Conservation (phyloP, 1,140 invertebrate species). For the Drosophila funebris region DNA sequence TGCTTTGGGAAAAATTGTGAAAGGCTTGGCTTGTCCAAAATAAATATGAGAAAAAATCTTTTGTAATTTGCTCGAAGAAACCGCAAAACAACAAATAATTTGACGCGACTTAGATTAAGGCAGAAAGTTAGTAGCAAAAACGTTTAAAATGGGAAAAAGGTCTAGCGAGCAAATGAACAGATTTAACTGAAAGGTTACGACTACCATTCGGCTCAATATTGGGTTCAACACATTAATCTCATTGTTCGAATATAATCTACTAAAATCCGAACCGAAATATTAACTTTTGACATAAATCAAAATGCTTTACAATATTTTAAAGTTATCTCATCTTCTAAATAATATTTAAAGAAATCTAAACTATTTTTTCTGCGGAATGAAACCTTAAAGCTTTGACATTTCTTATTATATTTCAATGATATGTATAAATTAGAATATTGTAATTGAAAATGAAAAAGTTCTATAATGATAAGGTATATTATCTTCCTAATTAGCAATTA, state of each 20-base stretch:
- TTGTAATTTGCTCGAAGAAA: conserved; percentile 59
- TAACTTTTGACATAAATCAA: too few relatives aligned
- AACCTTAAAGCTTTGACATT: too few relatives aligned
- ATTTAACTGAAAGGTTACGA: background rate
- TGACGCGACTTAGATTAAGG: conserved; percentile 26
- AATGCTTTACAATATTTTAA: too few relatives aligned
- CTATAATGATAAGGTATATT: too few relatives aligned
- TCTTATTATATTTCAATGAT: too few relatives aligned
- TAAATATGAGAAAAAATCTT: conserved; percentile 67
- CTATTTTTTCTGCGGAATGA: background rate
- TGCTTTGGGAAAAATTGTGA: conserved; percentile 58
- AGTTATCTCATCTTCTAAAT: too few relatives aligned
- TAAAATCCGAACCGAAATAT: too few relatives aligned
- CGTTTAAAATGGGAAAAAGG: conserved; percentile 8
- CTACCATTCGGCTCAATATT: background rate
- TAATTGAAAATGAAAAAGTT: too few relatives aligned
- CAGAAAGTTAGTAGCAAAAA: conserved; percentile 33
- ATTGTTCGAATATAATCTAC: background rate
- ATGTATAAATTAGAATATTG: too few relatives aligned
- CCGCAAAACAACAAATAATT: conserved; percentile 48
- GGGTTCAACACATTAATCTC: background rate
- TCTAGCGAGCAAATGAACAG: background rate
- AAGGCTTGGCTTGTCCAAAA: conserved; percentile 71
- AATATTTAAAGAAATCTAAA: too few relatives aligned
- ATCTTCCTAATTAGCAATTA: background rate